A percentile compares a stretch with the other conserved stretches of the same genome.
These are phyloP conservation scores for Ceratitis capitata DNA, from an alignment of 1,140 invertebrate species.

Conservation along the genomic window DNA sequence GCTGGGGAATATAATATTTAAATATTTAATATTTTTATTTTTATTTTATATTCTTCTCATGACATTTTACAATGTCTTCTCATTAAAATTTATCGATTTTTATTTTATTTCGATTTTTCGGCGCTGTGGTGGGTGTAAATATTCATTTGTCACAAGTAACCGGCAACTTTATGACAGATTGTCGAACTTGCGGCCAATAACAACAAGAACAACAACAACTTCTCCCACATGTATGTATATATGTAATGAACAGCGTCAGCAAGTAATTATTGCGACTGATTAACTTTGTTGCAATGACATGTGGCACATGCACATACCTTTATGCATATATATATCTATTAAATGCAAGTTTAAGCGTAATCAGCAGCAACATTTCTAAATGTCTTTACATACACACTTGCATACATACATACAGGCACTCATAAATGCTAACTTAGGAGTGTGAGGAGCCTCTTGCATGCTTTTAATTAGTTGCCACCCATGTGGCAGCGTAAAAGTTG, in stretches of 20 bases:
- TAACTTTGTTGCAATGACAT: not conserved
- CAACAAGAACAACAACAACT: too few species aligned
- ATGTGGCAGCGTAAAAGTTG: not conserved
- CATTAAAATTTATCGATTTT: not conserved
- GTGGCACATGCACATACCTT: too few species aligned
- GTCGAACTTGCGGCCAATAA: too few species aligned
- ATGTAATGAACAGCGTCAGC: too few species aligned
- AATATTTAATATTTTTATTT: not conserved
- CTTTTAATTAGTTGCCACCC: constrained; percentile 30
- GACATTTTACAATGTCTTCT: not conserved
- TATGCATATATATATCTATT: not conserved
- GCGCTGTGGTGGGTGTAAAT: not conserved
- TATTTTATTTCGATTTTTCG: not conserved
- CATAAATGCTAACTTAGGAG: not conserved
- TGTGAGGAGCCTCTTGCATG: not conserved
- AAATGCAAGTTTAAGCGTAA: not conserved
- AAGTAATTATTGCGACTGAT: not conserved
- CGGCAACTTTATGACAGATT: not conserved
- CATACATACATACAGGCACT: not conserved
- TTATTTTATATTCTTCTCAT: not conserved
- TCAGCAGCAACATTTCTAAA: not conserved
- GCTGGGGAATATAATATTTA: not conserved
- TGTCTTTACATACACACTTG: not conserved
- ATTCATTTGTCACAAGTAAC: not conserved
- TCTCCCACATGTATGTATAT: too few species aligned